Evolutionary conservation across 2,888 invertebrate genomes (phyloP), one percentile per base, ranked within the genome.

Genomic region (Argynnis bischoffii): DNA sequence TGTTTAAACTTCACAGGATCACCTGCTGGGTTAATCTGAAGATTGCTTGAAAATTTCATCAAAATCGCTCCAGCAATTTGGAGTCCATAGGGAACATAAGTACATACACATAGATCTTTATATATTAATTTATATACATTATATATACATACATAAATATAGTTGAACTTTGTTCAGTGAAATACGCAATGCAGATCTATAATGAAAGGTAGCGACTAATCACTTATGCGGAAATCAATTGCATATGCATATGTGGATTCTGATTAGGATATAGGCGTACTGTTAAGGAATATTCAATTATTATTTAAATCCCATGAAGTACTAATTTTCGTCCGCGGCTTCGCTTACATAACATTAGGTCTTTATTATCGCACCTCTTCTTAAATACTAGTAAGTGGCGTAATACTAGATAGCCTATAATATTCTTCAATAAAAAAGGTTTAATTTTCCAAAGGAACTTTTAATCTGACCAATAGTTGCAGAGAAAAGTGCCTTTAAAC

Each of bases 211-310:
- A 54, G 35, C 35, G n/a, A 31, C 48, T 55, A 46, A 48, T 55
- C 55, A 55, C 31, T 64, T 55, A 55, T 64, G 31, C 64, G 31
- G 31, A 48, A 55, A 31, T 21, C 21, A 15, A 48, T 50, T 18
- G 35, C 51, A 47, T 59, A 53, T 59, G 51, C 59, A 59, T 61
- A 47, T 26, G 53, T 26, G 15, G 14, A 21, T 59, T 65, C 50
- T 26, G 67, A 60, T 64, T 55, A 41, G 64, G 59, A 59, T 64
- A 47, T 54, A 35, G 41, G 16, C n/a, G 15, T 59, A 64, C 64
- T 68, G 64, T 64, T 68, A 64, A 64, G 60, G 55, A 46, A 41
- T 31, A 57, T 16, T 35, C 35, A 54, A 64, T 68, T 55, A 66
- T 51, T 18, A 16, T 31, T 14, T 6, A 48, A 15, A 14, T 11